Percentiles rank a stretch among this genome's conserved stretches.
Conservation (phyloP, 2,113 vertebrate species). For the Amblyopsis rosae region DNA sequence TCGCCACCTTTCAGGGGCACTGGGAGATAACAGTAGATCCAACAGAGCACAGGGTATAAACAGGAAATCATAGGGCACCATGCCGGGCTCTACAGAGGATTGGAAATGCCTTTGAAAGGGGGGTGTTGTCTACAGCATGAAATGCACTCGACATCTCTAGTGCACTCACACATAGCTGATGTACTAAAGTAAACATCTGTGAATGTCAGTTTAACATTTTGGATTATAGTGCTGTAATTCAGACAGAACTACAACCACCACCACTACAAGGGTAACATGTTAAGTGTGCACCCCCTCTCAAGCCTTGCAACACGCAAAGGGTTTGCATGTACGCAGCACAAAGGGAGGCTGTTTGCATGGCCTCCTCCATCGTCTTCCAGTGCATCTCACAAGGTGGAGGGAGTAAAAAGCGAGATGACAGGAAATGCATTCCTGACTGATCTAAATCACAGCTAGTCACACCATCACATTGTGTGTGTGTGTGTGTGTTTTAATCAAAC, state of each 20-base stretch:
- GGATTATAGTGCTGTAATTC: no score
- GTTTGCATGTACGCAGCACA: conserved; percentile 35
- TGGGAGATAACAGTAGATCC: no score
- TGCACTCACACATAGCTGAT: background rate
- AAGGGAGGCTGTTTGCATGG: conserved; percentile 46
- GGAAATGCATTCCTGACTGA: conserved; percentile 38
- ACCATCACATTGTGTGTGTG: conserved; percentile 10
- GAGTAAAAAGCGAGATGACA: conserved; percentile 34
- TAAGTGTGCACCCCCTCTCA: background rate
- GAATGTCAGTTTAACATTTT: no score
- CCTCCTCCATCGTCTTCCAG: conserved; percentile 23
- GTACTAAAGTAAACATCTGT: background rate
- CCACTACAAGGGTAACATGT: background rate
- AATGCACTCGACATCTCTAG: conserved; percentile 18
- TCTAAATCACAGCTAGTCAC: conserved; percentile 13
- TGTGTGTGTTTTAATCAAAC: conserved; percentile 14
- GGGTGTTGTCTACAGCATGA: conserved; percentile 5
- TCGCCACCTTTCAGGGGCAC: no score
- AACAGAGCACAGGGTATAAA: no score
- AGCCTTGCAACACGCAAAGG: conserved; percentile 28
- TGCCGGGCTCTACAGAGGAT: no score
- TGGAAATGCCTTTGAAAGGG: conserved; percentile 43
- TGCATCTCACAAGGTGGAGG: conserved; percentile 16
- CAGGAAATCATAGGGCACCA: no score
- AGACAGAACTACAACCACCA: background rate